phyloP scores from a whole-genome alignment of 2,797 vertebrate species.

The Semotilus atromaculatus region DNA sequence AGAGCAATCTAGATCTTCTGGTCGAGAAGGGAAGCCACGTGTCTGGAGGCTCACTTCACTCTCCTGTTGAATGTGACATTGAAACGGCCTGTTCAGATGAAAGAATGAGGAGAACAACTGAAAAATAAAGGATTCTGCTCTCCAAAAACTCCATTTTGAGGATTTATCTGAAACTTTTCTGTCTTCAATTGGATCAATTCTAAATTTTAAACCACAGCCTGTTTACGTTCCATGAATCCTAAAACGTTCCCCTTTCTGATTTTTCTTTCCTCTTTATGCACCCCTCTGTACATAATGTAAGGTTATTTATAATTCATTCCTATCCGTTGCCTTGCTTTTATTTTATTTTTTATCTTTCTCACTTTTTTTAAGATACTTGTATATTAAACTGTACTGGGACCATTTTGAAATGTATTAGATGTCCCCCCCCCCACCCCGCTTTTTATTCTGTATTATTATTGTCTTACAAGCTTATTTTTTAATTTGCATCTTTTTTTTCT shows the following conservation, averaged over 20 bases:
- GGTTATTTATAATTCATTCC: slow-evolving; percentile 84
- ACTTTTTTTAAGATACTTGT: slow-evolving; percentile 63
- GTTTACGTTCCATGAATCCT: neutral
- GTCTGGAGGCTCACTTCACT: neutral
- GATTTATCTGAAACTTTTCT: neutral
- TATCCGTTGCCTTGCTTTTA: slow-evolving; percentile 72
- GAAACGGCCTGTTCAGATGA: neutral
- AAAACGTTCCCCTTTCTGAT: neutral
- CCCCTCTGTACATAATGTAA: slow-evolving; percentile 82
- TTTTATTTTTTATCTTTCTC: slow-evolving; percentile 55
- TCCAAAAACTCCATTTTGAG: neutral
- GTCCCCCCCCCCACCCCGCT: neutral
- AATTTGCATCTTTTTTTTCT: slow-evolving; percentile 75
- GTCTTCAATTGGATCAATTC: neutral
- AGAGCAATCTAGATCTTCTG: slow-evolving; percentile 25
- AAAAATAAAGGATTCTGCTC: neutral
- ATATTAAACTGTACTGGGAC: slow-evolving; percentile 81
- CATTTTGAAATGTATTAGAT: slow-evolving; percentile 77
- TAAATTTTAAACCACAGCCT: neutral
- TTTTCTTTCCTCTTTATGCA: slow-evolving; percentile 32
- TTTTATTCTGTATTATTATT: slow-evolving; percentile 74
- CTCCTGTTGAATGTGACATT: slow-evolving; percentile 5
- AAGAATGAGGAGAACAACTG: neutral
- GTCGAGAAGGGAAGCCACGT: slow-evolving; percentile 27
- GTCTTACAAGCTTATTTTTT: slow-evolving; percentile 76